phyloP scores from a whole-genome alignment of 2,888 invertebrate genomes.

The Cryptops parisi region DNA sequence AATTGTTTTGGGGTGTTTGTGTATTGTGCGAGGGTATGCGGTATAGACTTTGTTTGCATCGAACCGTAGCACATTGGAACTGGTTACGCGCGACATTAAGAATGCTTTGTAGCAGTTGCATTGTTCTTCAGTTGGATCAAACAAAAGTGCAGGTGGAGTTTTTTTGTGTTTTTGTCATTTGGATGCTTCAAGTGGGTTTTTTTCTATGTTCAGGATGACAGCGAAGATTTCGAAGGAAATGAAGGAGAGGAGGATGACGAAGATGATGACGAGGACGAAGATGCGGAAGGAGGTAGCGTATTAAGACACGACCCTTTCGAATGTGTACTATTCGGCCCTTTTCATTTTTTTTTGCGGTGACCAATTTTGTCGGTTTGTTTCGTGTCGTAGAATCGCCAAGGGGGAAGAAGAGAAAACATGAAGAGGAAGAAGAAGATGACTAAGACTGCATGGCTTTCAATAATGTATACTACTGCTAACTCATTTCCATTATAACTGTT shows the following conservation, averaged over 20 bases:
- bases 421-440: conserved; percentile 32
- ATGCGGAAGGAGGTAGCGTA: conserved; percentile 31
- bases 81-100: no score
- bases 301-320: no score
- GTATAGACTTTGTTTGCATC: no score
- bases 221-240: conserved; percentile 42
- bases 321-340: not conserved
- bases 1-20: no score
- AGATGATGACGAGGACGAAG: conserved; percentile 36
- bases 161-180: no score
- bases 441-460: not conserved
- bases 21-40: no score
- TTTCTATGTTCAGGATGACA: conserved; percentile 44
- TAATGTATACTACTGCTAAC: conserved; percentile 9
- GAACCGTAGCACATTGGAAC: no score
- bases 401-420: conserved; percentile 58
- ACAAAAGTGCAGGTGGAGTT: no score
- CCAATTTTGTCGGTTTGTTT: no score
- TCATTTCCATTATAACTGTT: conserved; percentile 12
- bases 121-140: no score
- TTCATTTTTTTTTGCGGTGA: not conserved
- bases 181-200: no score
- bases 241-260: conserved; percentile 45
- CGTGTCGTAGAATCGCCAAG: conserved; percentile 42
- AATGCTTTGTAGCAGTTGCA: no score